Percentiles rank a stretch among this genome's conserved stretches.
phyloP scores from a whole-genome alignment of 2,888 invertebrate genomes.

The Pycnomerus fuliginosus region DNA sequence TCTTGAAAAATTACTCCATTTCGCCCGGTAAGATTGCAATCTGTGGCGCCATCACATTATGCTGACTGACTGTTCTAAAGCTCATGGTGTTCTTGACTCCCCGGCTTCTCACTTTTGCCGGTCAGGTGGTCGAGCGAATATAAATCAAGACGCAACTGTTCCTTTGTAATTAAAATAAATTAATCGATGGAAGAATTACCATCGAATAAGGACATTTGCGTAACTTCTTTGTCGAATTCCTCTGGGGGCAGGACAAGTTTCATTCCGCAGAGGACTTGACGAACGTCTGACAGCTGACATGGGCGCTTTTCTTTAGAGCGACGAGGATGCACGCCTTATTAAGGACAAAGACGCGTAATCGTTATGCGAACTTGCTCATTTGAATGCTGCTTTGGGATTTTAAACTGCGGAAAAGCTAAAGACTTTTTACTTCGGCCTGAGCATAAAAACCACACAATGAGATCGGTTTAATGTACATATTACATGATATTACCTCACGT shows the following conservation, averaged over 20 bases:
- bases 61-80: constrained; percentile 16
- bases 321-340: constrained; percentile 8
- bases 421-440: too few species aligned
- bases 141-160: constrained; percentile 12
- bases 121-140: constrained; percentile 12
- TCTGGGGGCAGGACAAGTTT: constrained; percentile 5
- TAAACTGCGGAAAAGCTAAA: too few species aligned
- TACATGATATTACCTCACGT: too few species aligned
- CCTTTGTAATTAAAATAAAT: background rate
- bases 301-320: constrained; percentile 23
- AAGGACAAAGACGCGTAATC: constrained; percentile 8
- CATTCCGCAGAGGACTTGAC: constrained; percentile 26
- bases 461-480: too few species aligned
- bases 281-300: constrained; percentile 35
- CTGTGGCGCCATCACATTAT: constrained; percentile 32
- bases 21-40: constrained; percentile 28
- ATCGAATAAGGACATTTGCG: constrained; percentile 7
- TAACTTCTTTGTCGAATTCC: constrained; percentile 15
- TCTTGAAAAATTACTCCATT: constrained; percentile 32
- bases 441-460: too few species aligned
- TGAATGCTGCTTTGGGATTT: constrained; percentile 15
- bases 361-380: constrained; percentile 13
- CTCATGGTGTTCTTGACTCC: constrained; percentile 10
- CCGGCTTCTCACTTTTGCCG: constrained; percentile 6
- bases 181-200: background rate